Base-by-base conservation (phyloP, 2,888 invertebrate species). In the Tipula unca region DNA sequence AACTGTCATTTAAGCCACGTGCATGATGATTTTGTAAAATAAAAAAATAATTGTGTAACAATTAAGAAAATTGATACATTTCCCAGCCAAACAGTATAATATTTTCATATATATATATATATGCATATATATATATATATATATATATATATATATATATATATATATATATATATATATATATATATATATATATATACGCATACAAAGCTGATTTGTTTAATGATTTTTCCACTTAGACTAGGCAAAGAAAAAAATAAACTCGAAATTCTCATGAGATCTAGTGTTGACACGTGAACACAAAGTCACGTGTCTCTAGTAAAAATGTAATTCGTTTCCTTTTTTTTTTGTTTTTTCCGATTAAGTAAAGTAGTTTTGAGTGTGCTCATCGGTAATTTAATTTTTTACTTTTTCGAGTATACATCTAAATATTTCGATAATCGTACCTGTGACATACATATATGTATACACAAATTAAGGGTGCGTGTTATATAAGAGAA, bases 211-310 rank as follows among this genome's bases (percentile, higher is more conserved):
- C 69, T 69, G 69, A 69, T 69, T 69, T 69, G 69, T 69, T 69
- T 69, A 69, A 69, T 69, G 69, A 69, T 69, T 69, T 69, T 69
- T 69, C 69, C 17, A 25, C 69, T 69, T 69, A 20, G 10, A 25
- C 20, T n/a, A 48, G 2, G 13, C 25, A 69, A 25, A 10, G 25
- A 69, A 69, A 13, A 69, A 17, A 14, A 48, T n/a, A n/a, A 69
- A 69, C 13, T 69, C 25, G 13, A 25, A 69, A 69, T 69, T 69
- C 69, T 69, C 69, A 69, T 69, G 69, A 69, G 69, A 69, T 69
- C 69, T 83, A 83, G 83, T 83, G 83, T 83, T 83, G 83, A 83
- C 83, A 83, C 83, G 83, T 83, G 83, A 83, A 83, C 83, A 83
- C 35, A 32, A 32, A 32, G 83, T 29, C 83, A 83, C 83, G 83